Conservation (phyloP, 2,888 invertebrate species). For the Pogonocherus hispidulus region DNA sequence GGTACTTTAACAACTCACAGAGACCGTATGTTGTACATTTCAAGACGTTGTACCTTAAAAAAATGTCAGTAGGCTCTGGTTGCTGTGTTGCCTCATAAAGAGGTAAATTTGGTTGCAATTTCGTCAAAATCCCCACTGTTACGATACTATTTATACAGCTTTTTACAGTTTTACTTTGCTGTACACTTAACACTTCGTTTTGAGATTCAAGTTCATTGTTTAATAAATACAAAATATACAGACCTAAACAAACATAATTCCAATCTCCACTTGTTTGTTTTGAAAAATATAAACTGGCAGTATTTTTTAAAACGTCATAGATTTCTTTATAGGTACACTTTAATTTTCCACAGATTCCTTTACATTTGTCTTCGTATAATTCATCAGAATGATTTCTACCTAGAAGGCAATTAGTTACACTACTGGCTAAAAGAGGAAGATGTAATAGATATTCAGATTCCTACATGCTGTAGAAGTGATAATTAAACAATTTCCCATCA, state of each 20-base stretch:
- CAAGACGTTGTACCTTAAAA: conserved; percentile 71
- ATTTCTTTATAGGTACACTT: conserved; percentile 39
- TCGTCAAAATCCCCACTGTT: conserved; percentile 77
- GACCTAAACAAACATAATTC: conserved; percentile 68
- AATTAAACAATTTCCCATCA: no score
- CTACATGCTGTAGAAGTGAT: no score
- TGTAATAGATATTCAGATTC: background rate
- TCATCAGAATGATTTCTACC: background rate
- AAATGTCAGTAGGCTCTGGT: conserved; percentile 60
- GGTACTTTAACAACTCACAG: conserved; percentile 68
- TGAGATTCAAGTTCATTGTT: conserved; percentile 54
- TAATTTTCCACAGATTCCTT: conserved; percentile 40
- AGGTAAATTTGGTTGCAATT: conserved; percentile 73
- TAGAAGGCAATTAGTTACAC: background rate
- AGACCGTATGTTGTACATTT: conserved; percentile 71
- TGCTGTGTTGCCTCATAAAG: conserved; percentile 46
- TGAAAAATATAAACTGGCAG: conserved; percentile 46
- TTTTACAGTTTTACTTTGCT: conserved; percentile 76
- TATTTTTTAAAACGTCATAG: conserved; percentile 22
- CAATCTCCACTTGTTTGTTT: conserved; percentile 59
- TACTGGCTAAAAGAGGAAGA: background rate
- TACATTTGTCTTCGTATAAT: conserved; percentile 25
- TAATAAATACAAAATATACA: conserved; percentile 67
- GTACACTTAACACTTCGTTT: conserved; percentile 74
- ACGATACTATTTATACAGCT: conserved; percentile 75